Evolutionary conservation across 2,888 invertebrate genomes (phyloP).

Genomic region (Slavum lentiscoides): DNA sequence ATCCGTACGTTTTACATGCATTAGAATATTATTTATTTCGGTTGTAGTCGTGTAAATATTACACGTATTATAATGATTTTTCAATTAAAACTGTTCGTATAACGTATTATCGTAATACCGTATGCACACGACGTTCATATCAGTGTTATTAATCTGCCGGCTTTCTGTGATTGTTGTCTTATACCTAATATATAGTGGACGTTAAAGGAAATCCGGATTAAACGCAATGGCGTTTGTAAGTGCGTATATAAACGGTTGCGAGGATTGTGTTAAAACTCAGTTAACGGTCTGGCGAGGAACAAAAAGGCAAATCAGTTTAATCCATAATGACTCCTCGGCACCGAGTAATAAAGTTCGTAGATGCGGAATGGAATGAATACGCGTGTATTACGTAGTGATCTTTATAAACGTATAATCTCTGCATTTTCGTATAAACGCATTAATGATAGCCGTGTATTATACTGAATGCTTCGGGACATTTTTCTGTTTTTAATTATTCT

Average conservation of each 20-base stretch:
- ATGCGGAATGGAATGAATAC: not conserved
- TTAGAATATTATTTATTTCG: too few relatives aligned
- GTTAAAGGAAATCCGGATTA: slow-evolving; percentile 3
- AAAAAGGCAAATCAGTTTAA: slow-evolving; percentile 5
- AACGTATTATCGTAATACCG: not conserved
- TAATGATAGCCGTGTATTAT: too few relatives aligned
- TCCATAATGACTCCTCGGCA: not conserved
- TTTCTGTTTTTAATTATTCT: too few relatives aligned
- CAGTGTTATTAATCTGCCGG: not conserved
- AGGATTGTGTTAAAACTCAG: not conserved
- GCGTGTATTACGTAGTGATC: not conserved
- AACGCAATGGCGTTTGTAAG: not conserved
- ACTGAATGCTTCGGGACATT: too few relatives aligned
- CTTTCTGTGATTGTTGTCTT: not conserved
- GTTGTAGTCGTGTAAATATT: too few relatives aligned
- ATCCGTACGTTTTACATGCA: too few relatives aligned
- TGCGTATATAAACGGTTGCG: too few relatives aligned
- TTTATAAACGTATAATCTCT: not conserved
- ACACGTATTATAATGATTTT: too few relatives aligned
- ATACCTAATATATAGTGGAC: not conserved
- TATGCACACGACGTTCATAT: not conserved
- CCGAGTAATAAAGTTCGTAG: not conserved
- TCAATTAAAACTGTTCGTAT: not conserved
- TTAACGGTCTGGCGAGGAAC: not conserved
- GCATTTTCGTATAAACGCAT: too few relatives aligned